Evolutionary conservation across 2,888 invertebrate genomes (phyloP).

Genomic region (Cephus sareptanus): DNA sequence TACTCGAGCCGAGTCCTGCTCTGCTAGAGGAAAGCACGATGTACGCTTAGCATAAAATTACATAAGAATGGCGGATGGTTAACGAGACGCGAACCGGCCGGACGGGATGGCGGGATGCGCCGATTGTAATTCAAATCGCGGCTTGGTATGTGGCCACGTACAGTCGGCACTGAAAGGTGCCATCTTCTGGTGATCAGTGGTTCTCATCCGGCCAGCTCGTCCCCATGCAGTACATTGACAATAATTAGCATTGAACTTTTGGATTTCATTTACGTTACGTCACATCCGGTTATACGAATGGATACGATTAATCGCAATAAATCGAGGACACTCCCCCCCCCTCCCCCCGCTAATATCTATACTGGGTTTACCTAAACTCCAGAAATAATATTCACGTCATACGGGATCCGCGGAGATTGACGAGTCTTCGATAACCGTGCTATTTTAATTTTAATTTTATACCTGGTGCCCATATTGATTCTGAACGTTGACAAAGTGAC

Average conservation of each 20-base stretch:
- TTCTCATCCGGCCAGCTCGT: background rate
- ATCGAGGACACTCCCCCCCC: background rate
- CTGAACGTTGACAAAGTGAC: background rate
- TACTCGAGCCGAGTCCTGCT: background rate
- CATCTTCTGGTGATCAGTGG: background rate
- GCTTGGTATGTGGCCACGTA: constrained; percentile 34
- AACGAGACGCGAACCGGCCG: constrained; percentile 43
- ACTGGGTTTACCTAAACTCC: background rate
- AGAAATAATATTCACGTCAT: background rate
- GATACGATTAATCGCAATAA: background rate
- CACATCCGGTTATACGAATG: no score
- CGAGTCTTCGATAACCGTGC: background rate
- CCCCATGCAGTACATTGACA: no score
- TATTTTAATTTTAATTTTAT: background rate
- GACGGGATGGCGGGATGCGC: constrained; percentile 49
- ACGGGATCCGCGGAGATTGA: background rate
- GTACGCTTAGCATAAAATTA: constrained; percentile 53
- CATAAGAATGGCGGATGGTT: constrained; percentile 51
- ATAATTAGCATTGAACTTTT: background rate
- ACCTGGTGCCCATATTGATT: background rate
- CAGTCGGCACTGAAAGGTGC: constrained; percentile 16
- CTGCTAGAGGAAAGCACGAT: constrained; percentile 10
- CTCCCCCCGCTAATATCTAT: no score
- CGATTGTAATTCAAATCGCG: constrained; percentile 63
- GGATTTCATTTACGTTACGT: background rate